Conservation (phyloP, 2,113 vertebrate genomes). For the human (Homo sapiens) region DNA sequence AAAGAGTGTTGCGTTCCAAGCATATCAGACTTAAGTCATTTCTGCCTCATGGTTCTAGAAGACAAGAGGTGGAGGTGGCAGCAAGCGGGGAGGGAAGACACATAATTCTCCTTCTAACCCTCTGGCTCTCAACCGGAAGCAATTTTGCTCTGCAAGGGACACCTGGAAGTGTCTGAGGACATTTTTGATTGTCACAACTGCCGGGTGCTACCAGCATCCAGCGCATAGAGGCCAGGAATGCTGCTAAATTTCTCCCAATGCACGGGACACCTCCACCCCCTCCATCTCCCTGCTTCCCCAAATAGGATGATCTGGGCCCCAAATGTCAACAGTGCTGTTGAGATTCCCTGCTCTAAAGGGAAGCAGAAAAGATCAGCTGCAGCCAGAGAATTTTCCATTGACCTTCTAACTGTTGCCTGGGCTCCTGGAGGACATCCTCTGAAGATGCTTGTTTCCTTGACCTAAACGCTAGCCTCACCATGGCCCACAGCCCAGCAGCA, state of each 20-base stretch:
- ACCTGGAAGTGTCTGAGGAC: background rate
- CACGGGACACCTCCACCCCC: background rate
- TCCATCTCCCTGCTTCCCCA: background rate
- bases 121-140: background rate
- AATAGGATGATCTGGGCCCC: background rate
- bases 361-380: background rate
- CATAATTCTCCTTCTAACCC: background rate
- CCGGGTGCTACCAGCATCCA: background rate
- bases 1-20: background rate
- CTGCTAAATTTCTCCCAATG: background rate
- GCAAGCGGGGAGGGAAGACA: background rate
- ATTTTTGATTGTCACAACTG: background rate
- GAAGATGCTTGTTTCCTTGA: background rate
- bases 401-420: background rate
- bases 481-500: background rate
- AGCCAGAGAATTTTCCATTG: background rate
- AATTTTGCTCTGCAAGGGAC: background rate
- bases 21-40: background rate
- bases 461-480: background rate
- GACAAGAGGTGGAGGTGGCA: background rate
- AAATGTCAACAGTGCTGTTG: background rate
- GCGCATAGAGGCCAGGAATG: background rate
- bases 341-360: background rate
- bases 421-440: background rate
- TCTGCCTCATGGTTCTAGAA: background rate